Evolutionary conservation across 2,888 invertebrate genomes (phyloP), one percentile per base, ranked within the genome.

Genomic region (Catocala nupta): DNA sequence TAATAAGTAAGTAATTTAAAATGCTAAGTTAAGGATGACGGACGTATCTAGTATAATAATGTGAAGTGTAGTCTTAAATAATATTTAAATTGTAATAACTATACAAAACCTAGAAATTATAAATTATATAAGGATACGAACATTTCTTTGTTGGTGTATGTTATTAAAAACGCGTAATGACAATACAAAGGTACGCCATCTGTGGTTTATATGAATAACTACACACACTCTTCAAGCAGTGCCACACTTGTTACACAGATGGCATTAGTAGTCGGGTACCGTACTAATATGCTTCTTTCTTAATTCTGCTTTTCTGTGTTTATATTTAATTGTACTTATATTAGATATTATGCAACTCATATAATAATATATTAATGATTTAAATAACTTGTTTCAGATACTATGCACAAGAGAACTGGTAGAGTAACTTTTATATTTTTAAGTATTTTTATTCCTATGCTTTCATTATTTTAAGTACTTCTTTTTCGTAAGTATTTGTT

Each of bases 371-470:
- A 86, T 84, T 91, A 90, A 90, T 86, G 63, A 66, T 63, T 71
- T 62, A 68, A 83, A 87, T 91, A 83, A 83, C 81, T 93, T 93
- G 93, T 93, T 93, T 93, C 93, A 93, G 93, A 93, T 93, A 92
- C 86, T 93, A 93, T 89, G 91, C 92, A 73, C 93, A 93, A 92
- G 93, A 93, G 88, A 93, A 93, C 92, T 93, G 93, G 93, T 93
- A 83, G 81, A 84, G 81, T 86, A 88, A 83, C 81, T 81, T 79
- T 70, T 65, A n/a, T 71, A 68, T 66, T 56, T 47, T 51, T 55
- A 43, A 13, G 42, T 42, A 16, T 16, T 42, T 45, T 55, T 39
- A 5, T 59, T 45, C 16, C 43, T 34, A 39, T 51, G 34, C 39
- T 39, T 56, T 25, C 33, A 13, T 3, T 5, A 9, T 10, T 12